phyloP scores from a whole-genome alignment of 1,140 invertebrate genomes.

The Drosophila sulfurigaster region DNA sequence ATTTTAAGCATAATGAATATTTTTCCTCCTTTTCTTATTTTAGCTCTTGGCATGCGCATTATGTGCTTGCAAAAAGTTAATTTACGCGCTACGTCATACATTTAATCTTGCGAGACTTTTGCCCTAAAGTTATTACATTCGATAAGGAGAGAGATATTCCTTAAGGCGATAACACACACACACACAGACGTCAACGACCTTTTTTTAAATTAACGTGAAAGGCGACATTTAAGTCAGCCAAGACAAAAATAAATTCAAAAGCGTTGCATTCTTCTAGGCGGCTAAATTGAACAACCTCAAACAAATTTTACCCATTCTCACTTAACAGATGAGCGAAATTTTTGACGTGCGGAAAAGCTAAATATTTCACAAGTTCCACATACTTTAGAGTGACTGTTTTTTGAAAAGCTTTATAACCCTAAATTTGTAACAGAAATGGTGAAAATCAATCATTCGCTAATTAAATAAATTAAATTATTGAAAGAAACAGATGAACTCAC shows the following conservation, averaged over 20 bases:
- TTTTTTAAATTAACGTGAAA: not conserved
- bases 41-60: slow-evolving; percentile 28
- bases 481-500: too few species aligned
- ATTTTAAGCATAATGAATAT: slow-evolving; percentile 78
- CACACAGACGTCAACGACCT: not conserved
- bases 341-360: too few species aligned
- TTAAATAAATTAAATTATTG: too few species aligned
- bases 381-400: too few species aligned
- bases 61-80: slow-evolving; percentile 49
- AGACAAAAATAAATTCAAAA: slow-evolving; percentile 1
- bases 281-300: not conserved
- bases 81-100: slow-evolving; percentile 37
- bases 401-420: too few species aligned
- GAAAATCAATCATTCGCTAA: too few species aligned
- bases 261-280: slow-evolving; percentile 16
- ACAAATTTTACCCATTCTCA: too few species aligned
- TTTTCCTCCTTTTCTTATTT: slow-evolving; percentile 25
- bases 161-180: slow-evolving; percentile 4
- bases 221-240: not conserved
- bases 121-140: slow-evolving; percentile 42
- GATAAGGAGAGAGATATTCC: slow-evolving; percentile 16
- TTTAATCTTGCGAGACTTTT: slow-evolving; percentile 44
- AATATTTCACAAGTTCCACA: too few species aligned
- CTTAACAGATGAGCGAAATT: too few species aligned
- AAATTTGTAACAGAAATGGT: too few species aligned